Evolutionary conservation across 2,888 invertebrate species (phyloP).

Genomic region (Melieria omissa): DNA sequence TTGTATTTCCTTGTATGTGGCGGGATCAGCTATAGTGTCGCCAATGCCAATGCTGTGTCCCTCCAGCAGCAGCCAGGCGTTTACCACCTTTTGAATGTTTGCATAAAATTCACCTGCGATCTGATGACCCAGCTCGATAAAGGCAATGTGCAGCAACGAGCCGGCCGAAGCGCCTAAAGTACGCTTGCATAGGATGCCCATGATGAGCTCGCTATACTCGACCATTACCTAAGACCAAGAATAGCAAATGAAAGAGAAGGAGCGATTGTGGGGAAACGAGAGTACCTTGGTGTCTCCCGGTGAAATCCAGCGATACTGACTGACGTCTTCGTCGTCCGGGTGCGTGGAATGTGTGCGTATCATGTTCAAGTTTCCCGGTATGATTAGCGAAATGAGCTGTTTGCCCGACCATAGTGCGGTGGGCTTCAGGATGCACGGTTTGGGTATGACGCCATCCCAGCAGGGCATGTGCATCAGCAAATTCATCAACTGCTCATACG

Average conservation of each 20-base stretch:
- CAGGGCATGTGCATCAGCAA: slow-evolving; percentile 95
- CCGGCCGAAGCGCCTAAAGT: slow-evolving; percentile 94
- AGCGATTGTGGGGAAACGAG: too few relatives aligned
- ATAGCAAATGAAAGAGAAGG: too few relatives aligned
- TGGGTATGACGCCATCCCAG: slow-evolving; percentile 98
- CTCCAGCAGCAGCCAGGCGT: slow-evolving; percentile 94
- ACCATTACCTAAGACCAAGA: slow-evolving; percentile 75
- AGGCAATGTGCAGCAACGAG: slow-evolving; percentile 93
- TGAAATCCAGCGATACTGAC: slow-evolving; percentile 97
- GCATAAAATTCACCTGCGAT: slow-evolving; percentile 93
- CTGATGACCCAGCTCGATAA: slow-evolving; percentile 94
- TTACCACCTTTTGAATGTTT: slow-evolving; percentile 96
- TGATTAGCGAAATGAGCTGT: slow-evolving; percentile 94
- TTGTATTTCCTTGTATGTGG: slow-evolving; percentile 96
- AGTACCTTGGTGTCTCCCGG: slow-evolving; percentile 86
- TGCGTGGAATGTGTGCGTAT: slow-evolving; percentile 96
- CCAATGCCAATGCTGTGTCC: slow-evolving; percentile 95
- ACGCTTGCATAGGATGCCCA: slow-evolving; percentile 97
- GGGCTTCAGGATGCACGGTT: slow-evolving; percentile 83
- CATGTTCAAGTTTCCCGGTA: slow-evolving; percentile 92
- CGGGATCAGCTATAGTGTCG: slow-evolving; percentile 98
- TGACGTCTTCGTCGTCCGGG: slow-evolving; percentile 94
- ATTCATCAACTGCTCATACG: slow-evolving; percentile 97
- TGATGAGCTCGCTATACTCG: slow-evolving; percentile 93
- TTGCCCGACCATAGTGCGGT: slow-evolving; percentile 95